Evolutionary conservation across 2,888 invertebrate species (phyloP), one percentile per base, ranked within the genome.

Genomic region (Xestoiulus laeticollis): DNA sequence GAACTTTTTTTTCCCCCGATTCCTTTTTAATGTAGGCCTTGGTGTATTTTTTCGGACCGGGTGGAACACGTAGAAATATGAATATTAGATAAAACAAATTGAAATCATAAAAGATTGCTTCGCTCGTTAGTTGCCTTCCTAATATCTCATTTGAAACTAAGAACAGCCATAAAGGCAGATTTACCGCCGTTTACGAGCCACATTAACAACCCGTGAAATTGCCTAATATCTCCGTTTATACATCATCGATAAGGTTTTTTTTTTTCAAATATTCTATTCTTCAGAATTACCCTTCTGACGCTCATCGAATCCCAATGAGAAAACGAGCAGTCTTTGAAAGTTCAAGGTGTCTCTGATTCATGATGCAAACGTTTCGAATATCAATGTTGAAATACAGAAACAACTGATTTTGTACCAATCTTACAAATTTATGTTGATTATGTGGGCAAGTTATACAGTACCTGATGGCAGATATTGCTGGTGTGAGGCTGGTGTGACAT

Each of bases 111-210:
- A 68, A 68, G 68, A 78, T 78, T 26, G 30, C 30, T 26, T 78
- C 26, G 30, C 78, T 78, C 68, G 68, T 68, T 68, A 68, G 78
- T 26, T 78, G 78, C 78, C 78, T 26, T 78, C 78, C 26, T 30
- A 78, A 78, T 78, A 16, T 78, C 78, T 78, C 78, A 78, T 78
- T 78, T 78, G 78, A 30, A 30, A 78, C 68, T 1, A 12, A 26
- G 78, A 78, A 78, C 78, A 78, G 78, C 78, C 78, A 78, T 78
- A 78, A 78, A 26, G 78, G 78, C 78, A 78, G 30, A 78, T 78
- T 78, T 78, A 59, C 59, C 4, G 59, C 22, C n/a, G n/a, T 22
- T 6, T n/a, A n/a, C 59, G n/a, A 22, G 59, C 59, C n/a, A 59
- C 59, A 59, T 59, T 59, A 78, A 78, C 78, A 78, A 30, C 78